Evolutionary conservation across 2,888 invertebrate species (phyloP).

Genomic region (Drosophila niveifrons): DNA sequence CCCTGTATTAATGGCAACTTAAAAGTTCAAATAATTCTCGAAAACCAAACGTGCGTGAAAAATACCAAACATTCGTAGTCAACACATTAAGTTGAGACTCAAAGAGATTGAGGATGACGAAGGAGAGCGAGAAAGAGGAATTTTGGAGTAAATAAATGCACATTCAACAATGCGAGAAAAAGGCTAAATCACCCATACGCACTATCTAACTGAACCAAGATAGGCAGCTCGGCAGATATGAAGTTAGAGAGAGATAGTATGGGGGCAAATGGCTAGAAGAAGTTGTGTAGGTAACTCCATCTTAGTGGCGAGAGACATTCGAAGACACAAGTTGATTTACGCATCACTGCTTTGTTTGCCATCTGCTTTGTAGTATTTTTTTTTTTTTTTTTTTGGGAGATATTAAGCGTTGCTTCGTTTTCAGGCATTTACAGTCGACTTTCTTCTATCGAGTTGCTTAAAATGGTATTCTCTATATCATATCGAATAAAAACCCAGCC

Average conservation of each 20-base stretch:
- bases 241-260: not conserved
- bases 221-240: slow-evolving; percentile 10
- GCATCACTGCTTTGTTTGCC: slow-evolving; percentile 52
- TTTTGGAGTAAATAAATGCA: slow-evolving; percentile 39
- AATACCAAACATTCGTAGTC: slow-evolving; percentile 48
- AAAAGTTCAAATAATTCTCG: slow-evolving; percentile 27
- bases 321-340: slow-evolving; percentile 43
- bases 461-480: slow-evolving; percentile 13
- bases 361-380: slow-evolving; percentile 19
- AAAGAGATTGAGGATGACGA: not conserved
- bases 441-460: slow-evolving; percentile 1
- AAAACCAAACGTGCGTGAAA: slow-evolving; percentile 54
- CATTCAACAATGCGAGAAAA: slow-evolving; percentile 46
- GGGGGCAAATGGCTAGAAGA: not conserved
- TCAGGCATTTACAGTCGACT: slow-evolving; percentile 21
- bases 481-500: slow-evolving; percentile 8
- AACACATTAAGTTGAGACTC: slow-evolving; percentile 27
- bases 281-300: not conserved
- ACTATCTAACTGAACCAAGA: slow-evolving; percentile 32
- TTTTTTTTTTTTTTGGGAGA: slow-evolving; percentile 10
- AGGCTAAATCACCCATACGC: slow-evolving; percentile 51
- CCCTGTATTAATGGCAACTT: not conserved
- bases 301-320: slow-evolving; percentile 1
- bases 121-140: not conserved
- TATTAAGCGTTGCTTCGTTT: slow-evolving; percentile 38